A percentile compares a stretch with the other conserved stretches of the same genome.
Conservation (phyloP, 2,113 vertebrate genomes). For the Alethe castanea region DNA sequence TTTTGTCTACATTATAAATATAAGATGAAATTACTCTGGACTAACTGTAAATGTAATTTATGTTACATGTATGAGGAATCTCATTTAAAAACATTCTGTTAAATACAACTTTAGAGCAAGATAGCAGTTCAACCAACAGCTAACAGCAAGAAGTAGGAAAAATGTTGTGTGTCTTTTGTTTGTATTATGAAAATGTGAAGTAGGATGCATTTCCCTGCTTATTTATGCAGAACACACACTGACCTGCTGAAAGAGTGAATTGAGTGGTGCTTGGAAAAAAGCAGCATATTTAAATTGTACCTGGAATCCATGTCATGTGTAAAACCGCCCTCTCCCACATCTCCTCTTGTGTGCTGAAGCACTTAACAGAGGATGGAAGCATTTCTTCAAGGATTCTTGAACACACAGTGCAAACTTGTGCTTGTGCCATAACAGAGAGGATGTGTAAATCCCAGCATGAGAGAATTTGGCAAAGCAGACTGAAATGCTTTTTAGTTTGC, state of each 20-base stretch:
- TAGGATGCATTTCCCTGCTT: neutral
- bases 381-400: neutral
- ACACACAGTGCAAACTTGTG: neutral
- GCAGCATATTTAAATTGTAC: neutral
- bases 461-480: neutral
- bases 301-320: neutral
- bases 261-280: neutral
- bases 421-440: conserved; percentile 20
- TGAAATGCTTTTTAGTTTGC: neutral
- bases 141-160: neutral
- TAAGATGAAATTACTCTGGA: neutral
- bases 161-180: neutral
- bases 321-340: neutral
- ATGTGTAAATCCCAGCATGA: neutral
- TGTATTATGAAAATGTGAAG: neutral
- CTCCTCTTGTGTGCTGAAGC: neutral
- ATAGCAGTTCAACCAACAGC: neutral
- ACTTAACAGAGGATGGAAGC: neutral
- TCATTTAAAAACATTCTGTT: neutral
- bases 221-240: neutral
- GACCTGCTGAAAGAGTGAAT: neutral
- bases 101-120: neutral
- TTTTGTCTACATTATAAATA: neutral
- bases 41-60: neutral
- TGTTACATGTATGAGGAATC: neutral